Evolutionary conservation across 2,888 invertebrate genomes (phyloP), one percentile per base, ranked within the genome.

Genomic region (Acanthosepion lycidas): DNA sequence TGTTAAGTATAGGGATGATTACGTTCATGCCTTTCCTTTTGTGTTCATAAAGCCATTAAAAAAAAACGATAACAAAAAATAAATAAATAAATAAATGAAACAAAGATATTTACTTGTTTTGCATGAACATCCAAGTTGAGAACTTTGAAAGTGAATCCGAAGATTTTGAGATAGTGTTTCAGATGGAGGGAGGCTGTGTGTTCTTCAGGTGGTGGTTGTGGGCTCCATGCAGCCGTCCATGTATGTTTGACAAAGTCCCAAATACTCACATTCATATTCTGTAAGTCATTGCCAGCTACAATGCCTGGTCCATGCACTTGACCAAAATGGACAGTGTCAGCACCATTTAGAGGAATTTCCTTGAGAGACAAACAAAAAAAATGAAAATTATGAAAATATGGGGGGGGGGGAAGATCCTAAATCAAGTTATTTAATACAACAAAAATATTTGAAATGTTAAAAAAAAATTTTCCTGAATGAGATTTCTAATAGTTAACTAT

Each of bases 261-360:
- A 64, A 97, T 95, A 94, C 97, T 97, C 28, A 96, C 96, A 94
- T 97, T 97, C 96, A 96, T 97, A 93, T 95, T 95, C 26, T 96
- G 95, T 55, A 97, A 96, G 94, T 97, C 96, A 94, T 97, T 97
- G 49, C 98, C 98, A 95, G 98, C 98, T 53, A 98, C 95, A 95
- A 98, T 97, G 1, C 97, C 97, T 0, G 98, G 98, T 0, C 98
- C 98, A 96, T 99, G 99, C 0, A 99, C 98, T 0, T 98, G 98
- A 94, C 98, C 98, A 49, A 99, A 98, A 97, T 99, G 99, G 0
- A 98, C 98, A 1, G 98, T 98, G 96, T 99, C 99, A 0, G 99
- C 98, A 0, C 99, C 99, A 96, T 99, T 99, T 97, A 99, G 99
- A 0, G 99, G 99, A 91, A 99, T 98, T 96, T 99, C 99, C 98